Conservation (phyloP, 2,888 invertebrate species). For the Drosophila nigricruria region DNA sequence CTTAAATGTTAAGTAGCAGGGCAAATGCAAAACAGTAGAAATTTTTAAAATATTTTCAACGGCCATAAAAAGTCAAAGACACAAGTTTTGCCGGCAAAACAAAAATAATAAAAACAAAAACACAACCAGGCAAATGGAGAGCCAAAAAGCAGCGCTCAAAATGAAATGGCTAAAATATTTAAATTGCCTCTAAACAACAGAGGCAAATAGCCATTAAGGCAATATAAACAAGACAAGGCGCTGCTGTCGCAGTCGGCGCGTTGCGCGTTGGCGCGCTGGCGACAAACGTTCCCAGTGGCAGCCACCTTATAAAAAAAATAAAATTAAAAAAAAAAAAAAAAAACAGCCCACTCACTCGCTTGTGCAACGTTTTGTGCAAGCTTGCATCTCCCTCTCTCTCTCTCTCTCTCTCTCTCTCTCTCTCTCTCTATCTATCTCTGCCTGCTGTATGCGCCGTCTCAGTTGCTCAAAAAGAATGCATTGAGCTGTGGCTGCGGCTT, state of each 20-base stretch:
- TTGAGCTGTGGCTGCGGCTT: constrained; percentile 29
- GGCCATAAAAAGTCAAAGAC: constrained; percentile 36
- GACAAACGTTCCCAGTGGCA: constrained; percentile 67
- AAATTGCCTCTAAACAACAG: constrained; percentile 74
- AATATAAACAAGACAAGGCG: constrained; percentile 67
- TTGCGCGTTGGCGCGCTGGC: constrained; percentile 57
- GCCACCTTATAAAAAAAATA: constrained; percentile 26
- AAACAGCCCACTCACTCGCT: constrained; percentile 57
- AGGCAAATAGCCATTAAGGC: constrained; percentile 70
- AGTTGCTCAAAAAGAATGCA: constrained; percentile 59
- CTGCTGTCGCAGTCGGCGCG: constrained; percentile 60
- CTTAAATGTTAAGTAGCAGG: constrained; percentile 17
- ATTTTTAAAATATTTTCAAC: constrained; percentile 57
- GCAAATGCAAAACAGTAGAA: constrained; percentile 63
- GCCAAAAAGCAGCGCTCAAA: constrained; percentile 41
- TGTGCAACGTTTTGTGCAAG: constrained; percentile 40
- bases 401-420: not conserved
- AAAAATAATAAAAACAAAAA: constrained; percentile 9
- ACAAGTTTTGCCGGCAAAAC: constrained; percentile 40
- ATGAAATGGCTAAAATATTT: constrained; percentile 78
- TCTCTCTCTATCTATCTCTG: not conserved
- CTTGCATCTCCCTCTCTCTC: constrained; percentile 4
- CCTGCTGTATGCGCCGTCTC: not conserved
- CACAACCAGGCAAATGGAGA: not conserved
- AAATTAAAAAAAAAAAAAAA: constrained; percentile 9